These are phyloP conservation scores for Rhopalosiphum padi DNA, from an alignment of 1,140 invertebrate species.

Conservation along the genomic window DNA sequence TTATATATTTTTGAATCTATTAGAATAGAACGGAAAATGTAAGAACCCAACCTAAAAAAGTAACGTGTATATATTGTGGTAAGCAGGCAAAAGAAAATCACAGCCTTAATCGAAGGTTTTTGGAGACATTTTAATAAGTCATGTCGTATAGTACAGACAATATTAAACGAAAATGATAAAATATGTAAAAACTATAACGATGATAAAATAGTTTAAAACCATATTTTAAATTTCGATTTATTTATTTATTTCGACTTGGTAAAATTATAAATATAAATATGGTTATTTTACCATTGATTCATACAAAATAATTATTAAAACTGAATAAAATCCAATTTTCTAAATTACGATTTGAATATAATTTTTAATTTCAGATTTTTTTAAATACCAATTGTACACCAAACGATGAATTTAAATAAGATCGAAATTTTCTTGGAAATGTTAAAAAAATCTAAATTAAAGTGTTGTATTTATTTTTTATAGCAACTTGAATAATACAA, in stretches of 20 bases:
- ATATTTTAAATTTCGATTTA: not conserved
- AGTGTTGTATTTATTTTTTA: not conserved
- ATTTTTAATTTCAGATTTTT: not conserved
- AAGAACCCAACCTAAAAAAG: constrained; percentile 27
- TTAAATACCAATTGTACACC: not conserved
- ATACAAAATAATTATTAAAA: not conserved
- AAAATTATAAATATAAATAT: not conserved
- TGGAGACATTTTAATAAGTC: not conserved
- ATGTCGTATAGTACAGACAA: not conserved
- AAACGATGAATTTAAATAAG: not conserved
- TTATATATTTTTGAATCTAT: not conserved
- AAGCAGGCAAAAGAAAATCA: not conserved
- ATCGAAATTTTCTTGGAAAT: not conserved
- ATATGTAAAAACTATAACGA: not conserved
- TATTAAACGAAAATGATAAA: not conserved
- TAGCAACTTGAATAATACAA: not conserved
- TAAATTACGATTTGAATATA: not conserved
- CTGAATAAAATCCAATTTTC: not conserved
- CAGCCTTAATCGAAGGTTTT: not conserved
- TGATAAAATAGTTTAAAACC: not conserved
- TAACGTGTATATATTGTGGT: not conserved
- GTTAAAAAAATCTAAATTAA: not conserved
- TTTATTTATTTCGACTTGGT: too few relatives aligned
- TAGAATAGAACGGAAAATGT: not conserved
- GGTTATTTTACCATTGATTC: not conserved